Percentiles rank a stretch among this genome's conserved stretches.
phyloP scores from a whole-genome alignment of 1,140 invertebrate genomes.

The Polypedilum pembai region DNA sequence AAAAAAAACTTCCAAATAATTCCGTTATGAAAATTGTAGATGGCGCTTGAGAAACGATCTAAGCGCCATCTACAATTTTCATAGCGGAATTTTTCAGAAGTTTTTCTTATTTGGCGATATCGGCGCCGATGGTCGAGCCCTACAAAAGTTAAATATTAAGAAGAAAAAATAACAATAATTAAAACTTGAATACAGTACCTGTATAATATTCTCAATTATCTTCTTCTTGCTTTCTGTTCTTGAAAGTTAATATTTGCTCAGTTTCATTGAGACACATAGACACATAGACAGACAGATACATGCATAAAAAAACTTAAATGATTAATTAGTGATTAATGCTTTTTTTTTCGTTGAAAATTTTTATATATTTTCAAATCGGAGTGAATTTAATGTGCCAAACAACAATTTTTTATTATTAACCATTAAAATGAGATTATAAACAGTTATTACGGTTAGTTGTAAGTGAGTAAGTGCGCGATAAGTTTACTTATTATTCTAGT shows the following conservation, averaged over 20 bases:
- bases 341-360: slow-evolving; percentile 15
- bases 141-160: too few relatives aligned
- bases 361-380: not conserved
- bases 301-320: slow-evolving; percentile 3
- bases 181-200: slow-evolving; percentile 9
- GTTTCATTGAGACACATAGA: not conserved
- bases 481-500: not conserved
- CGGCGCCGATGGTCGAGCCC: too few relatives aligned
- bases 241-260: not conserved
- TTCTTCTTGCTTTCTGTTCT: not conserved
- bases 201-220: slow-evolving; percentile 15
- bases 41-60: too few relatives aligned
- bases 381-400: slow-evolving; percentile 23
- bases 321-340: not conserved
- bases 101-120: too few relatives aligned
- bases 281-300: not conserved
- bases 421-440: slow-evolving; percentile 22
- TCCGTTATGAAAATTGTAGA: too few relatives aligned
- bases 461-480: not conserved
- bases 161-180: too few relatives aligned
- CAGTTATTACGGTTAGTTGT: slow-evolving; percentile 12
- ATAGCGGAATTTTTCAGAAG: too few relatives aligned
- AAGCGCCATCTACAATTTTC: too few relatives aligned
- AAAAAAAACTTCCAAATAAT: too few relatives aligned
- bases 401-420: not conserved